Evolutionary conservation across 2,113 vertebrate species (phyloP).

Genomic region (Bos javanicus): DNA sequence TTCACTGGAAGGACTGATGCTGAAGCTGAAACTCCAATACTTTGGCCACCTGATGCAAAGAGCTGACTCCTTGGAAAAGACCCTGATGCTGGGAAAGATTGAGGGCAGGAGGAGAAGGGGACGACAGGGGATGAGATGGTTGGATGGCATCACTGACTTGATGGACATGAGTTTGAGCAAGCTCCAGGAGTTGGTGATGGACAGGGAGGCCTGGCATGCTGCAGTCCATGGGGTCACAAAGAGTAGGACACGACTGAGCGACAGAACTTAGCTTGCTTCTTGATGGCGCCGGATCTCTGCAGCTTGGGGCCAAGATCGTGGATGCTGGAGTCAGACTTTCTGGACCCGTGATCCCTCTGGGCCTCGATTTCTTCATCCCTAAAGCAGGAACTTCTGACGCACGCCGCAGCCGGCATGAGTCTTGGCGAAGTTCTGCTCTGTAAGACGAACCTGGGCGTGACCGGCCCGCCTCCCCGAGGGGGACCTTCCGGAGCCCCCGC

Average conservation of each 20-base stretch:
- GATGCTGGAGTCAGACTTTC: not conserved
- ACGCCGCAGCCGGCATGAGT: accelerated
- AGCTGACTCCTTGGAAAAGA: not conserved
- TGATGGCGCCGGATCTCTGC: not conserved
- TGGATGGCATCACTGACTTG: not conserved
- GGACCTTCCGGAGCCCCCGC: not conserved
- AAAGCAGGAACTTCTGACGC: not conserved
- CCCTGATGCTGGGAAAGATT: not conserved
- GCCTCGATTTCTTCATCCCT: not conserved
- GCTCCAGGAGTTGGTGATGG: not conserved
- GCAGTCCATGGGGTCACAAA: not conserved
- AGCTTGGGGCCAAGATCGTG: not conserved
- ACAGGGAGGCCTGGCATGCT: not conserved
- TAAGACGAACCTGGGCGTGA: not conserved
- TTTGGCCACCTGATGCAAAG: not conserved
- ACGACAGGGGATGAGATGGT: not conserved
- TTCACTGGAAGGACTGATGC: not conserved
- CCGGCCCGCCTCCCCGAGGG: not conserved
- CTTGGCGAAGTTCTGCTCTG: not conserved
- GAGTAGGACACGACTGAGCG: not conserved
- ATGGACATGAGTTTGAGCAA: not conserved
- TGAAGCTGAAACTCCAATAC: not conserved
- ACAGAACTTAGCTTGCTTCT: not conserved
- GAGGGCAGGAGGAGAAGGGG: not conserved
- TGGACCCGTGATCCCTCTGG: not conserved